Percentiles rank a stretch among this genome's conserved stretches.
These are phyloP conservation scores for Sinelater perroti DNA, from an alignment of 2,888 invertebrate genomes.

Conservation along the genomic window DNA sequence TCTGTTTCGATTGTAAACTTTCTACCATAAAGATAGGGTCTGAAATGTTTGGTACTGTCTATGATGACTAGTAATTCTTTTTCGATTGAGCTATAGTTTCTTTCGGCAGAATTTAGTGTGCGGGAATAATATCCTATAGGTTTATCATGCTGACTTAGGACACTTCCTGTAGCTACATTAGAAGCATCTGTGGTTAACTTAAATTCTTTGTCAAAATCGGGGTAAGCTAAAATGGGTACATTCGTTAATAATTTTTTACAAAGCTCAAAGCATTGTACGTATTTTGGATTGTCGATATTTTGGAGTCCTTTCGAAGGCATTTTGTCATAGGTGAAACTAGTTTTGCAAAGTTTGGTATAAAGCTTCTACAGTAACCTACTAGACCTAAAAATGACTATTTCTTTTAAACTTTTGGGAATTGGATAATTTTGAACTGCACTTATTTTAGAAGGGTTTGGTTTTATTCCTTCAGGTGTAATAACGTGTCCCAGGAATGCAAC, in stretches of 20 bases:
- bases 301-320: conserved; percentile 25
- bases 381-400: conserved; percentile 36
- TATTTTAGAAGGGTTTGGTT: conserved; percentile 34
- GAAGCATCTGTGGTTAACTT: conserved; percentile 1
- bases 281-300: conserved; percentile 18
- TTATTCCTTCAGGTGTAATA: conserved; percentile 37
- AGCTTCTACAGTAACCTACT: conserved; percentile 31
- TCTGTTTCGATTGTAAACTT: conserved; percentile 29
- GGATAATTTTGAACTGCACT: conserved; percentile 26
- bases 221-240: conserved; percentile 34
- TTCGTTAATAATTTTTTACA: conserved; percentile 34
- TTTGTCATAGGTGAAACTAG: conserved; percentile 32
- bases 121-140: conserved; percentile 28
- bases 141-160: conserved; percentile 17
- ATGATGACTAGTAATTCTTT: conserved; percentile 26
- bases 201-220: conserved; percentile 37
- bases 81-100: conserved; percentile 25
- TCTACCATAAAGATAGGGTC: conserved; percentile 21
- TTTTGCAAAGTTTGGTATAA: conserved; percentile 32
- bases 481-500: conserved; percentile 27
- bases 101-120: conserved; percentile 28
- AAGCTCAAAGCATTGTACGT: conserved; percentile 14
- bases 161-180: conserved; percentile 27
- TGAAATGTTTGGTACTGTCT: conserved; percentile 24
- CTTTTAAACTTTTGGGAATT: conserved; percentile 32